Conservation (phyloP, 2,113 vertebrate genomes). For the Alligator mississippiensis region DNA sequence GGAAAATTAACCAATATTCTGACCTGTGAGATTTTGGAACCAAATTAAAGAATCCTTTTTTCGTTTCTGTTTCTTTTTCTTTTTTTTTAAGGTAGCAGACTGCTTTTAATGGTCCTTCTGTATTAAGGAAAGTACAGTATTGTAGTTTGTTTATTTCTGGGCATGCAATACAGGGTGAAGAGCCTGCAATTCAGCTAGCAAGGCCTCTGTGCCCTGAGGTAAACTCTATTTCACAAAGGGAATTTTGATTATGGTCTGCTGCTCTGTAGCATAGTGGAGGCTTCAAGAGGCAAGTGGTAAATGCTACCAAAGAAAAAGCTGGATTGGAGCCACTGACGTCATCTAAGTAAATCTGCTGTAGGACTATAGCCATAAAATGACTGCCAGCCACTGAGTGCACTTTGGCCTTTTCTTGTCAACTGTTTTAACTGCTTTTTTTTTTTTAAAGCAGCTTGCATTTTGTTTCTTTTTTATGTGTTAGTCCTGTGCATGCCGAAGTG, state of each 20-base stretch:
- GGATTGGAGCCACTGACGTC: constrained; percentile 93
- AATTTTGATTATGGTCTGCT: constrained; percentile 89
- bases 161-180: constrained; percentile 65
- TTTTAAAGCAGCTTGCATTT: constrained; percentile 22
- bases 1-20: constrained; percentile 67
- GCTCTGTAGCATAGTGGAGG: constrained; percentile 85
- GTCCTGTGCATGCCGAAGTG: constrained; percentile 25
- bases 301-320: constrained; percentile 90
- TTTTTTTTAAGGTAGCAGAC: constrained; percentile 32
- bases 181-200: constrained; percentile 74
- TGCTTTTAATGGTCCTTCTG: constrained; percentile 76
- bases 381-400: constrained; percentile 85
- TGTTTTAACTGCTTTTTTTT: constrained; percentile 71
- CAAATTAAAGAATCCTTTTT: constrained; percentile 43
- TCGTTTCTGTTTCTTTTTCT: not conserved
- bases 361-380: constrained; percentile 87
- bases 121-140: constrained; percentile 74
- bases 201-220: constrained; percentile 84
- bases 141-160: constrained; percentile 76
- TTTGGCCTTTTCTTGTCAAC: constrained; percentile 87
- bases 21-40: constrained; percentile 61
- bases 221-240: constrained; percentile 89
- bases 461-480: constrained; percentile 12
- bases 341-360: constrained; percentile 92
- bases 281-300: constrained; percentile 87